Evolutionary conservation across 2,113 vertebrate species (phyloP).

Genomic region (Anser cygnoides): DNA sequence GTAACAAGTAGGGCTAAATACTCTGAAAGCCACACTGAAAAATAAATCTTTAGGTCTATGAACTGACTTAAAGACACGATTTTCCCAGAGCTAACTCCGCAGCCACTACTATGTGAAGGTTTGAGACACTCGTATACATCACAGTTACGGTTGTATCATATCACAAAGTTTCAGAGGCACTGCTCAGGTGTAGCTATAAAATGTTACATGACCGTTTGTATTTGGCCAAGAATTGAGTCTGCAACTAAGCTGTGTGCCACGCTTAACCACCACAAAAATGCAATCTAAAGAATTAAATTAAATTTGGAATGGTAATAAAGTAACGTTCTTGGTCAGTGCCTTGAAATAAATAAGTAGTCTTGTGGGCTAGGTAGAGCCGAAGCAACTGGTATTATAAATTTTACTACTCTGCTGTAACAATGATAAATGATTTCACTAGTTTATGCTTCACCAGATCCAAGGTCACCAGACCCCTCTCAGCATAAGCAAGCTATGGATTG

Average conservation of each 20-base stretch:
- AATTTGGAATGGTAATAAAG: neutral
- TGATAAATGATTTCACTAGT: constrained; percentile 22
- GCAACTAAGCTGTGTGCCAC: neutral
- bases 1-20: neutral
- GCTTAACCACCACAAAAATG: neutral
- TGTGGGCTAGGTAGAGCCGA: neutral
- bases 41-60: neutral
- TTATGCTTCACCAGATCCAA: neutral
- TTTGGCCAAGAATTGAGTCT: neutral
- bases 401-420: neutral
- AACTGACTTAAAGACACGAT: neutral
- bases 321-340: neutral
- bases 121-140: neutral
- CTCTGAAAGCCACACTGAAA: neutral
- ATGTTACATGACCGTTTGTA: rapidly evolving
- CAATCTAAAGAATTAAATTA: neutral
- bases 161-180: neutral
- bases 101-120: neutral
- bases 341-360: neutral
- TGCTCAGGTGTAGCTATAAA: neutral
- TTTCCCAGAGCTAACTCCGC: neutral
- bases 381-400: constrained; percentile 12
- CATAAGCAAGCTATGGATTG: neutral
- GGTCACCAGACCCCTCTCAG: neutral
- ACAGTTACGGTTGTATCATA: neutral